Evolutionary conservation across 2,888 invertebrate species (phyloP).

Genomic region (Drosophila villosipedis): DNA sequence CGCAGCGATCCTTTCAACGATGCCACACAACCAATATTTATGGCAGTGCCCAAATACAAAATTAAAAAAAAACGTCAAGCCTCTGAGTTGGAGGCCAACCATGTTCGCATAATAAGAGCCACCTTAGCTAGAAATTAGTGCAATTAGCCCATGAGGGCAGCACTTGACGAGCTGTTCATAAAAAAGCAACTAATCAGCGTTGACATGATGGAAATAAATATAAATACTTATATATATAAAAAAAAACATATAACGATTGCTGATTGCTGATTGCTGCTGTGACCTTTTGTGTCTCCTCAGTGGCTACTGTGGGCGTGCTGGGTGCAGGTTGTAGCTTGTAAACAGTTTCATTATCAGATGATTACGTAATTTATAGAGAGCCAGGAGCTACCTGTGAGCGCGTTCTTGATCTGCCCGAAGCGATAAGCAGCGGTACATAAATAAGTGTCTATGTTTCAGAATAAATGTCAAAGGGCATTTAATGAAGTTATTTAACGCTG

Average conservation of each 20-base stretch:
- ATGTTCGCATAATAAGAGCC: constrained; percentile 6
- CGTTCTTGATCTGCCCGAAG: constrained; percentile 53
- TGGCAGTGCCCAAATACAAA: constrained; percentile 51
- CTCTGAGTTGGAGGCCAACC: constrained; percentile 21
- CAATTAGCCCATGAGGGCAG: constrained; percentile 60
- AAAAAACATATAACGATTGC: constrained; percentile 7
- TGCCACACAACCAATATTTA: constrained; percentile 63
- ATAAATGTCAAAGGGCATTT: constrained; percentile 80
- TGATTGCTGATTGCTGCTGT: constrained; percentile 48
- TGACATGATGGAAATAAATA: constrained; percentile 43
- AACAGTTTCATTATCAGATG: constrained; percentile 79
- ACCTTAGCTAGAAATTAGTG: constrained; percentile 76
- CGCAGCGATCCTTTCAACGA: constrained; percentile 50
- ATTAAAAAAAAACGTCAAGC: constrained; percentile 36
- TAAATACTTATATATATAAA: constrained; percentile 1
- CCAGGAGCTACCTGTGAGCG: constrained; percentile 55
- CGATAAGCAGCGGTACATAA: constrained; percentile 50
- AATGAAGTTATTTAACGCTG: constrained; percentile 80
- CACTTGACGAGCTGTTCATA: constrained; percentile 47
- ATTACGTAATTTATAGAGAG: constrained; percentile 70
- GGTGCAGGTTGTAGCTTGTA: constrained; percentile 66
- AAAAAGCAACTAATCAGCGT: constrained; percentile 63
- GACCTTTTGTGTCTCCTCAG: constrained; percentile 51
- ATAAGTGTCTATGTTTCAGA: constrained; percentile 42
- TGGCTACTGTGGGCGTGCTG: constrained; percentile 72